These are phyloP conservation scores for Acanthacorydalis orientalis DNA, from an alignment of 2,888 invertebrate genomes.

Conservation along the genomic window DNA sequence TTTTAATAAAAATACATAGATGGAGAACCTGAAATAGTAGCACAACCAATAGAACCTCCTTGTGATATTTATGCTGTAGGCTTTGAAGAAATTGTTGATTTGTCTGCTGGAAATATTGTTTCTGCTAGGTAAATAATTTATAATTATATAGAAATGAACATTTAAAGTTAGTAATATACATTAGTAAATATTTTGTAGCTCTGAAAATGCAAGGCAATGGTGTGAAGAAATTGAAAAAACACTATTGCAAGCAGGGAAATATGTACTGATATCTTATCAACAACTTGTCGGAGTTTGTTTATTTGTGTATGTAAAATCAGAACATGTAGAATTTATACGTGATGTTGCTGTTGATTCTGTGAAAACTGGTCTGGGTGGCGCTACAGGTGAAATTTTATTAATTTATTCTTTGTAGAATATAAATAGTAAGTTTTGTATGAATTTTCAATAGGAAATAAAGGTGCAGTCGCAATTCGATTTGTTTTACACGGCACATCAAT, in stretches of 20 bases:
- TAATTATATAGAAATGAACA: background rate
- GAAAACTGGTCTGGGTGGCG: constrained; percentile 95
- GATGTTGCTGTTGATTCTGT: constrained; percentile 92
- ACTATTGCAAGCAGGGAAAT: constrained; percentile 65
- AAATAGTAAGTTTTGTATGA: background rate
- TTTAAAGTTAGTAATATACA: background rate
- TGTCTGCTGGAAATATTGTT: constrained; percentile 96
- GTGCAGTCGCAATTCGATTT: constrained; percentile 84
- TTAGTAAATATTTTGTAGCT: constrained; percentile 31
- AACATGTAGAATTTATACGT: constrained; percentile 72
- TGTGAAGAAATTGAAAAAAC: constrained; percentile 88
- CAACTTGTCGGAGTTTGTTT: constrained; percentile 96
- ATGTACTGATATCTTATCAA: constrained; percentile 80
- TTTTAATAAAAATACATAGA: constrained; percentile 3
- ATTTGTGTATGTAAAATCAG: constrained; percentile 82
- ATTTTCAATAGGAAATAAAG: constrained; percentile 62
- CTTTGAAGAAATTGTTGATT: constrained; percentile 97
- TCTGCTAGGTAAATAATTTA: constrained; percentile 52
- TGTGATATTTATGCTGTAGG: constrained; percentile 93
- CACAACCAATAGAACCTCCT: constrained; percentile 14
- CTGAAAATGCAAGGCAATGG: constrained; percentile 88
- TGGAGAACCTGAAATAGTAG: constrained; percentile 17
- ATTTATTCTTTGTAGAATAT: background rate
- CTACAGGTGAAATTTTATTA: constrained; percentile 41
- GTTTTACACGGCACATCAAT: constrained; percentile 84